A percentile compares a stretch with the other conserved stretches of the same genome.
phyloP scores from a whole-genome alignment of 2,888 invertebrate genomes.

The Heteropelma amictum region DNA sequence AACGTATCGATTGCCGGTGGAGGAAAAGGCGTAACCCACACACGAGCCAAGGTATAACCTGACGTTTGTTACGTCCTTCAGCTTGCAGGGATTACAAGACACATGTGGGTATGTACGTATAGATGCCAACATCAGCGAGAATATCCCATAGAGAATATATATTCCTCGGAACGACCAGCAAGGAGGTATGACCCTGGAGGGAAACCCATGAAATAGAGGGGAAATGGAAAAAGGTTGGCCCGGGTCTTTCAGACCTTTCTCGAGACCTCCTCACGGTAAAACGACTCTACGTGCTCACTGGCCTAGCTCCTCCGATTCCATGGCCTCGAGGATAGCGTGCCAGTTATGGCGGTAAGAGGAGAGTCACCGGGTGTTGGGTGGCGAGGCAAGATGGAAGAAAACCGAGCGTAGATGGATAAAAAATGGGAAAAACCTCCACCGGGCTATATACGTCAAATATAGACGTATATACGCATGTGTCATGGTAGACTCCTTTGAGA shows the following conservation, averaged over 20 bases:
- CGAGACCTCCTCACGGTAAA: constrained; percentile 1
- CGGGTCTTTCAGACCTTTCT: constrained; percentile 21
- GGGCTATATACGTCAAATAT: too few relatives aligned
- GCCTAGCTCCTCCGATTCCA: constrained; percentile 30
- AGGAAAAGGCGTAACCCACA: constrained; percentile 16
- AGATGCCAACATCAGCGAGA: constrained; percentile 42
- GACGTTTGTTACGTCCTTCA: neutral
- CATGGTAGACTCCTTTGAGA: constrained; percentile 17
- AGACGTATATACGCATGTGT: neutral
- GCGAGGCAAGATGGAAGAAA: constrained; percentile 11
- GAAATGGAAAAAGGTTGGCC: constrained; percentile 47
- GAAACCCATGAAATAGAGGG: constrained; percentile 36
- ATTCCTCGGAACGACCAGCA: constrained; percentile 11
- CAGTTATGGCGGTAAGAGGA: neutral
- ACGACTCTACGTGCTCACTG: constrained; percentile 47
- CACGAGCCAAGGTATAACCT: neutral
- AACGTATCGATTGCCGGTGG: constrained; percentile 24
- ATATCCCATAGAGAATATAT: constrained; percentile 42
- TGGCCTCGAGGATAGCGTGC: constrained; percentile 34
- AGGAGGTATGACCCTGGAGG: constrained; percentile 29
- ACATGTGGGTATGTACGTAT: neutral
- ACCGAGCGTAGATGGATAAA: constrained; percentile 22
- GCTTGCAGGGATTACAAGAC: neutral
- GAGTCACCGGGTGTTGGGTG: neutral
- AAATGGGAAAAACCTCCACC: constrained; percentile 13